These are phyloP conservation scores for Geodia barretti DNA, from an alignment of 37 sponge, comb jelly and placozoan species.

Conservation along the genomic window DNA sequence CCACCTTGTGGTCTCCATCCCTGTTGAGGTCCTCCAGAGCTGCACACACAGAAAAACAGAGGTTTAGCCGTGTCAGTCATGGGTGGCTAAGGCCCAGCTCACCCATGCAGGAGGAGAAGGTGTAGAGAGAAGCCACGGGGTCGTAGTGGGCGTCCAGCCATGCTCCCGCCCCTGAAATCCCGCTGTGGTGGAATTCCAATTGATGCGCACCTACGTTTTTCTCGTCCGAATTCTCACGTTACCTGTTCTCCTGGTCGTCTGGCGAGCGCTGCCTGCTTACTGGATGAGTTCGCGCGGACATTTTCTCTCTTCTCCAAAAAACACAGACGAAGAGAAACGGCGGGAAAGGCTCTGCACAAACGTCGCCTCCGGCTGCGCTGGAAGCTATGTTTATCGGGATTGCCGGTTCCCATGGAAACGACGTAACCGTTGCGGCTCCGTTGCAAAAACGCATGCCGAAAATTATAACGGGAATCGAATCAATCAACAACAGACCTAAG, in stretches of 20 bases:
- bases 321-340: no score
- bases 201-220: conserved; percentile 36
- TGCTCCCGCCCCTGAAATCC: conserved; percentile 1
- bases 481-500: conserved; percentile 6
- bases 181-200: conserved; percentile 2
- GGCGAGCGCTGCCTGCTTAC: background rate
- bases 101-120: conserved; percentile 92
- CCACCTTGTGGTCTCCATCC: conserved; percentile 90
- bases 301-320: no score
- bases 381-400: no score
- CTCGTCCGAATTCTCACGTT: background rate
- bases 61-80: background rate
- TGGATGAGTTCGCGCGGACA: background rate
- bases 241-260: background rate
- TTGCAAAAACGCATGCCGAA: no score
- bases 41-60: background rate
- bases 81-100: conserved; percentile 15
- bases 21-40: conserved; percentile 78
- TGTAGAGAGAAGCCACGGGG: conserved; percentile 93
- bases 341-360: no score
- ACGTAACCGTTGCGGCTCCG: no score
- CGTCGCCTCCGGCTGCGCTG: no score
- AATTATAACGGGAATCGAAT: no score
- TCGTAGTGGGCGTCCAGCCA: conserved; percentile 95
- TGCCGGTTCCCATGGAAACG: no score